Percentiles rank a stretch among this genome's conserved stretches.
These are phyloP conservation scores for Leptopterna dolabrata DNA, from an alignment of 2,888 invertebrate genomes.

Conservation along the genomic window DNA sequence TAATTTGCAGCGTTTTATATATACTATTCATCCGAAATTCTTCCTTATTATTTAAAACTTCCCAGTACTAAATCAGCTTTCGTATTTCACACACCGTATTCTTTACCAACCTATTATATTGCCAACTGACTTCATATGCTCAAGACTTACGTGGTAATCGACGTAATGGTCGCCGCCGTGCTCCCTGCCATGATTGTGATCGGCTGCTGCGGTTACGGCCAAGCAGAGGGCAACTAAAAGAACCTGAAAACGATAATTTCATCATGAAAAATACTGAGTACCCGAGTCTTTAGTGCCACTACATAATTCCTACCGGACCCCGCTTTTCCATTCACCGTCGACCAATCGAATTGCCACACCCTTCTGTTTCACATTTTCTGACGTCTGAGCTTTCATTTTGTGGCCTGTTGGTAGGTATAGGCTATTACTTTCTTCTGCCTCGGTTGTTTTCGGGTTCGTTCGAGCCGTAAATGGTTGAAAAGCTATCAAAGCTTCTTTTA, in stretches of 20 bases:
- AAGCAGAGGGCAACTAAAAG: not conserved
- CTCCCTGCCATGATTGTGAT: slow-evolving; percentile 3
- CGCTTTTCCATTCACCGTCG: not conserved
- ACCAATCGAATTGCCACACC: slow-evolving; percentile 18
- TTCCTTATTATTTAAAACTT: no score
- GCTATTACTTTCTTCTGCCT: not conserved
- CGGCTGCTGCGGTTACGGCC: not conserved
- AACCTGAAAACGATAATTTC: not conserved
- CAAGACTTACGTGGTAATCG: slow-evolving; percentile 30
- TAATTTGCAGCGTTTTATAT: no score
- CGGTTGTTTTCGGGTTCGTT: not conserved
- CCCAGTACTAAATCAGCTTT: no score
- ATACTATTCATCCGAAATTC: no score
- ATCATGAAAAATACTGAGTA: not conserved
- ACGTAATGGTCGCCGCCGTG: slow-evolving; percentile 19
- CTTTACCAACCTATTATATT: no score
- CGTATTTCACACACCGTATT: no score
- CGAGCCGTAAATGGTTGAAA: not conserved
- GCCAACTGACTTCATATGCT: no score
- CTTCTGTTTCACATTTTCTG: not conserved
- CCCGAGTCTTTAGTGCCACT: slow-evolving; percentile 16
- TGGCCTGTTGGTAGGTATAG: not conserved
- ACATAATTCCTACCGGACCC: not conserved
- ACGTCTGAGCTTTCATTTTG: not conserved
- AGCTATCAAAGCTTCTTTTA: not conserved